Percentiles rank a stretch among this genome's conserved stretches.
Conservation (phyloP, 2,797 vertebrate genomes). For the Crax fasciolata region DNA sequence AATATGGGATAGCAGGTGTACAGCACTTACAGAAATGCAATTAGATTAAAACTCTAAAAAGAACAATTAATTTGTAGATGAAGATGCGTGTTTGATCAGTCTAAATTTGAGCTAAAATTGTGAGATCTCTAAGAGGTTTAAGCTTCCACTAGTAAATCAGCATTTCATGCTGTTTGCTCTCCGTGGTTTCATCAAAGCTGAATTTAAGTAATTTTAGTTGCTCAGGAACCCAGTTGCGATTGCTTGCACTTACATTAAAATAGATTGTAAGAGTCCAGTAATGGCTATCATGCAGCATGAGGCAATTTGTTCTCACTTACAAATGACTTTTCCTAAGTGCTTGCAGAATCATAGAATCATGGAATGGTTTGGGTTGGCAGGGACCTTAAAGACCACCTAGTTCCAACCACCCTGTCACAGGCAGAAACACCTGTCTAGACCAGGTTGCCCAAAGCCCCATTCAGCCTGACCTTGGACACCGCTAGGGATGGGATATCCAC, state of each 20-base stretch:
- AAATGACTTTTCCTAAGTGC: neutral
- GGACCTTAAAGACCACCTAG: too few species aligned
- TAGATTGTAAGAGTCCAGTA: neutral
- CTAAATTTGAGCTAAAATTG: neutral
- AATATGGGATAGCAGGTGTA: neutral
- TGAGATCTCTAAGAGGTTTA: neutral
- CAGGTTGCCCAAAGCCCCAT: too few species aligned
- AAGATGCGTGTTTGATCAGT: neutral
- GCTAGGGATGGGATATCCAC: too few species aligned
- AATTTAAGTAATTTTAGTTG: constrained; percentile 5
- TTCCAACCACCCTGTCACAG: too few species aligned
- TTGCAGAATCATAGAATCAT: neutral
- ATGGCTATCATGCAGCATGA: fast-evolving
- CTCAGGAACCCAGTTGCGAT: neutral
- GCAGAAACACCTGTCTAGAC: too few species aligned
- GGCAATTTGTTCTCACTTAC: neutral
- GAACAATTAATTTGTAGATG: neutral
- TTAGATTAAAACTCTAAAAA: neutral
- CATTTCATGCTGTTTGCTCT: neutral
- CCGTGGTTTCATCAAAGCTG: neutral
- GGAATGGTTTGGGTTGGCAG: neutral
- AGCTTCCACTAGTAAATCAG: neutral
- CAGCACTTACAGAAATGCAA: neutral
- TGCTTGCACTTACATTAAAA: neutral
- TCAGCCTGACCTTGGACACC: too few species aligned